A percentile compares a stretch with the other conserved stretches of the same genome.
These are phyloP conservation scores for Saimiri boliviensis DNA, from an alignment of 2,113 vertebrate genomes.

Conservation along the genomic window DNA sequence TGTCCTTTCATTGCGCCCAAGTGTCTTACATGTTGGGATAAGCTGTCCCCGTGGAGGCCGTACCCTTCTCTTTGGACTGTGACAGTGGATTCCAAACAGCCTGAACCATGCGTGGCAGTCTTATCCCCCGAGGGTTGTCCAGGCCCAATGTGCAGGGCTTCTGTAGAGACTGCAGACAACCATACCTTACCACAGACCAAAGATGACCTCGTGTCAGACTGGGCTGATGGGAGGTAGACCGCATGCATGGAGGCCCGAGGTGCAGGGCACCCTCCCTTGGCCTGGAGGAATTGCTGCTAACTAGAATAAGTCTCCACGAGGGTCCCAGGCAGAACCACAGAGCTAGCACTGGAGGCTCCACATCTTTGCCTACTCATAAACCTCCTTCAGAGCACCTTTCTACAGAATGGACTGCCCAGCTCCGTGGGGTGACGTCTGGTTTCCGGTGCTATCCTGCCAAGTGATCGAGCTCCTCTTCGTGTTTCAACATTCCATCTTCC, in stretches of 20 bases:
- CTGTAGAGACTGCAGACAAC: neutral
- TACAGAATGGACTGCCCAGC: too few species aligned
- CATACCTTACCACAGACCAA: conserved; percentile 34
- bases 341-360: neutral
- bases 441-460: conserved; percentile 47
- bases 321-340: neutral
- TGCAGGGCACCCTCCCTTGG: neutral
- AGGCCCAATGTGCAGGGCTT: neutral
- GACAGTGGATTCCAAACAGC: neutral
- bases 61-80: neutral
- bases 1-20: accelerated
- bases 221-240: neutral
- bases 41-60: neutral
- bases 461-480: neutral
- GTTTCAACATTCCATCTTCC: neutral
- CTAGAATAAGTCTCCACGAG: neutral
- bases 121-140: neutral
- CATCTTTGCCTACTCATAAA: neutral
- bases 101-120: neutral
- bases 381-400: neutral
- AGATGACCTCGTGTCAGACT: neutral
- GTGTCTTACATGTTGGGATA: neutral
- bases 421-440: accelerated
- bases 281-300: neutral
- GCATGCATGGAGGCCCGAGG: neutral